Conservation (phyloP, 2,113 vertebrate species). For the Psettodes erumei region DNA sequence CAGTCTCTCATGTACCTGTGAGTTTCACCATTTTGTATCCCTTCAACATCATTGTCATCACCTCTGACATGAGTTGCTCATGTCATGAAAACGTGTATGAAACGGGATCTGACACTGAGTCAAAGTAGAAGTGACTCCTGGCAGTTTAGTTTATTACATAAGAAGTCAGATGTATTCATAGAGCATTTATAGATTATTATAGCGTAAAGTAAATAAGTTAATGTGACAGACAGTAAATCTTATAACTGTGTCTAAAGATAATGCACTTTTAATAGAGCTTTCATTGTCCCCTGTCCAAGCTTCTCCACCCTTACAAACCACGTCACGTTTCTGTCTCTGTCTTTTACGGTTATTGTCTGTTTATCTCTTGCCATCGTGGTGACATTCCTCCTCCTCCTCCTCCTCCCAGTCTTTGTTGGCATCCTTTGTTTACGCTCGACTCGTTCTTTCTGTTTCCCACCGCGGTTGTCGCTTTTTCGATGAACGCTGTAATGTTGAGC, state of each 20-base stretch:
- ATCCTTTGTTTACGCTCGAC: neutral
- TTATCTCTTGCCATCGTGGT: neutral
- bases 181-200: neutral
- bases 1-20: constrained; percentile 83
- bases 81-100: too few species aligned
- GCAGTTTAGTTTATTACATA: neutral
- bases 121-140: neutral
- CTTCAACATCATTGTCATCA: neutral
- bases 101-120: too few species aligned
- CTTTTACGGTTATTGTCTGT: neutral
- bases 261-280: neutral
- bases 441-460: neutral
- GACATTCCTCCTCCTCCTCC: too few species aligned
- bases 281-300: too few species aligned
- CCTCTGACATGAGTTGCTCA: too few species aligned
- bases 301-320: neutral
- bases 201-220: too few species aligned
- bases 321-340: neutral
- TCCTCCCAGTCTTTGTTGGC: neutral
- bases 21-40: constrained; percentile 60
- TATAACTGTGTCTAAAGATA: neutral
- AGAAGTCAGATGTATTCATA: neutral
- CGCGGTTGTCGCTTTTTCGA: too few species aligned
- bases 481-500: too few species aligned
- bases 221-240: neutral